Evolutionary conservation across 2,888 invertebrate genomes (phyloP).

Genomic region (Cataglyphis rosenhaueri): DNA sequence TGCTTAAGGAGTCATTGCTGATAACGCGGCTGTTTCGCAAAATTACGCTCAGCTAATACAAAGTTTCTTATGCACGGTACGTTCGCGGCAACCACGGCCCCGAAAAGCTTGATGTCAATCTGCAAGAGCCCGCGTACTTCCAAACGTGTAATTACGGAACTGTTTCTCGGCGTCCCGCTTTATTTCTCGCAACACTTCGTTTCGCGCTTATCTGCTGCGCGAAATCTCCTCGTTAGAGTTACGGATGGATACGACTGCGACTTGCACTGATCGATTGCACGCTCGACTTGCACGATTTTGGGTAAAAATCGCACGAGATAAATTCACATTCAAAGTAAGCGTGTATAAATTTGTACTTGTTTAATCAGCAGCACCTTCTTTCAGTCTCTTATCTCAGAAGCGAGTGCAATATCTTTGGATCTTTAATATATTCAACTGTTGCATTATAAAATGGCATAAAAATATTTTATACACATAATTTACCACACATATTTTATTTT

Average conservation of each 20-base stretch:
- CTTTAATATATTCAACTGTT: background rate
- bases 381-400: background rate
- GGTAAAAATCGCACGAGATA: constrained; percentile 2
- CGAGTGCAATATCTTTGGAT: background rate
- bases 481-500: background rate
- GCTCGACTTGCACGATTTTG: constrained; percentile 12
- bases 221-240: constrained; percentile 43
- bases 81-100: constrained; percentile 27
- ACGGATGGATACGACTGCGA: constrained; percentile 36
- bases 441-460: background rate
- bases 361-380: background rate
- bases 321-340: background rate
- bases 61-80: constrained; percentile 52
- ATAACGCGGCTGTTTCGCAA: constrained; percentile 44
- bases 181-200: constrained; percentile 51
- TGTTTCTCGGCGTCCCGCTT: constrained; percentile 57
- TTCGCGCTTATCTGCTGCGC: constrained; percentile 47
- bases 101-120: constrained; percentile 54
- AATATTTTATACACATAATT: too few species aligned
- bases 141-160: constrained; percentile 65
- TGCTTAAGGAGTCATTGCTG: constrained; percentile 41
- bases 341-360: background rate
- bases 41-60: constrained; percentile 45
- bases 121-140: constrained; percentile 49
- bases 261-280: constrained; percentile 7